phyloP scores from a whole-genome alignment of 2,797 vertebrate species.

The Ambastaia sidthimunki region DNA sequence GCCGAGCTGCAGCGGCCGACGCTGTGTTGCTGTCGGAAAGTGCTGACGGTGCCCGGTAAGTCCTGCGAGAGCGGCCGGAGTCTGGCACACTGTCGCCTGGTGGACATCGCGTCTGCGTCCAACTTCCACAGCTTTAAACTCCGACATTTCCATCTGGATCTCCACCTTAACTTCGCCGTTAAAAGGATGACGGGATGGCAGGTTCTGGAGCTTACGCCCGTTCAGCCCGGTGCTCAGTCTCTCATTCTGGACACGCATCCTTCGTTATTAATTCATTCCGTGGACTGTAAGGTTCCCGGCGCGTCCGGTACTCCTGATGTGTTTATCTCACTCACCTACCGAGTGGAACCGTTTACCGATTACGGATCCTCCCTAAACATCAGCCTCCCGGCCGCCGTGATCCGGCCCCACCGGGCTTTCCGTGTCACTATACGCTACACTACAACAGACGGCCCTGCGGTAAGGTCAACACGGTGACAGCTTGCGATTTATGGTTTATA shows the following conservation, averaged over 20 bases:
- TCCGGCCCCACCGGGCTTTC: slow-evolving; percentile 80
- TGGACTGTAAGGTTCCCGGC: slow-evolving; percentile 77
- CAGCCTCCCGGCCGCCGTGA: slow-evolving; percentile 78
- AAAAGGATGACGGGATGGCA: slow-evolving; percentile 89
- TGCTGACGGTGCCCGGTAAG: slow-evolving; percentile 64
- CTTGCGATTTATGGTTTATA: slow-evolving; percentile 29
- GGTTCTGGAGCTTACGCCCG: slow-evolving; percentile 86
- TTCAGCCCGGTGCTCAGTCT: slow-evolving; percentile 72
- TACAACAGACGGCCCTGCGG: slow-evolving; percentile 90
- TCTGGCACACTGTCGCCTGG: slow-evolving; percentile 71
- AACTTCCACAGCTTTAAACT: slow-evolving; percentile 88
- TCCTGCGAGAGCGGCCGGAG: slow-evolving; percentile 64
- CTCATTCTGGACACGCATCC: slow-evolving; percentile 88
- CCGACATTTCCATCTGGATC: slow-evolving; percentile 89
- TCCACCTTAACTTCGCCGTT: slow-evolving; percentile 86
- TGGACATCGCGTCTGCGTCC: slow-evolving; percentile 88
- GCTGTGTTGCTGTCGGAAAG: slow-evolving; percentile 85
- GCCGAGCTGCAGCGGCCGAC: slow-evolving; percentile 76
- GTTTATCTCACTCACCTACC: slow-evolving; percentile 73
- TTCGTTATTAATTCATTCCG: slow-evolving; percentile 82
- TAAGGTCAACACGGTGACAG: slow-evolving; percentile 70
- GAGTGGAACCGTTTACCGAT: slow-evolving; percentile 86
- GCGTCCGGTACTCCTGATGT: slow-evolving; percentile 58
- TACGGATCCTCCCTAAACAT: slow-evolving; percentile 88
- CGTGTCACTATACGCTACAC: slow-evolving; percentile 92